Conservation (phyloP, 2,797 vertebrate genomes). For the Moxostoma hubbsi region DNA sequence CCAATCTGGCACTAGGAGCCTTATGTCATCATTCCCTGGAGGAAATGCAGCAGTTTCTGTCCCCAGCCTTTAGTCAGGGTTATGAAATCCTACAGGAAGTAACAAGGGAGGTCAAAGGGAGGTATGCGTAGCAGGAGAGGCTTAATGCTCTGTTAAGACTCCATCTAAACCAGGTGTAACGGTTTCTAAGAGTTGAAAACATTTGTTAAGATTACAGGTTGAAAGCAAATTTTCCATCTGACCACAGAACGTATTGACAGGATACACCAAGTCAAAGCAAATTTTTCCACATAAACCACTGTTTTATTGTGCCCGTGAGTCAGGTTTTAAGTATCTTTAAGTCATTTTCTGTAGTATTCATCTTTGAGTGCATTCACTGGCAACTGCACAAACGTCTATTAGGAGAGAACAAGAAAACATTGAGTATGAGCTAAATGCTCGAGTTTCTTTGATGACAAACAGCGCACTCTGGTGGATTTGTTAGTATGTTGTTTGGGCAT, state of each 20-base stretch:
- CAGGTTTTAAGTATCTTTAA: too few species aligned
- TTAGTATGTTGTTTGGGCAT: not conserved
- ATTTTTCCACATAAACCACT: too few species aligned
- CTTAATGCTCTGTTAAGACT: not conserved
- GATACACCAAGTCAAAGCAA: too few species aligned
- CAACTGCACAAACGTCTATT: not conserved
- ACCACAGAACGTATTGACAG: too few species aligned
- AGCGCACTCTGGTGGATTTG: constrained; percentile 36
- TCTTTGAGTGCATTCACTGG: too few species aligned
- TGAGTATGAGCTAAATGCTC: too few species aligned
- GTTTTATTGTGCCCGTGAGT: not conserved
- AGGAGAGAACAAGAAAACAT: not conserved
- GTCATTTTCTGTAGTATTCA: not conserved
- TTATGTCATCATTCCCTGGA: constrained; percentile 28
- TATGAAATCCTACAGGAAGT: not conserved
- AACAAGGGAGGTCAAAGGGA: constrained; percentile 13
- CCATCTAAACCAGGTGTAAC: not conserved
- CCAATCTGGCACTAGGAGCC: constrained; percentile 29
- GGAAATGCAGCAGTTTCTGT: constrained; percentile 17
- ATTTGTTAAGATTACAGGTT: too few species aligned
- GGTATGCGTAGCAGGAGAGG: not conserved
- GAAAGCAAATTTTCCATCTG: too few species aligned
- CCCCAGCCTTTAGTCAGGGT: constrained; percentile 1
- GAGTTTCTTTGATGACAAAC: constrained; percentile 1
- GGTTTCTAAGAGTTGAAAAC: too few species aligned